A percentile compares a stretch with the other conserved stretches of the same genome.
Conservation (phyloP, 1,140 invertebrate genomes). For the Uloborus diversus region DNA sequence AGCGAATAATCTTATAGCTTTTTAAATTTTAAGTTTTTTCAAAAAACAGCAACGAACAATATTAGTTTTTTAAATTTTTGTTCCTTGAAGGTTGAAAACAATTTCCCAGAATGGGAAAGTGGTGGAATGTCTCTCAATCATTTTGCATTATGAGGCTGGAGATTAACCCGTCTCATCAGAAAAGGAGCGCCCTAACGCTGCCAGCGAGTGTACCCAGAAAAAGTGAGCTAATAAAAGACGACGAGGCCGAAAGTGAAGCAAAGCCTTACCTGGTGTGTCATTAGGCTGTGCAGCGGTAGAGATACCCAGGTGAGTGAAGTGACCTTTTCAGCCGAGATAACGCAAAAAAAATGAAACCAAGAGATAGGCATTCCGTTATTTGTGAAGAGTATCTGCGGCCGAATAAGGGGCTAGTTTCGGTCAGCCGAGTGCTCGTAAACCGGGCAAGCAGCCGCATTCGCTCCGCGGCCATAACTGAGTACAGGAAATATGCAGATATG, state of each 20-base stretch:
- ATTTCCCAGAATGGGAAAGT: too few species aligned
- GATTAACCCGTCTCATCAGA: too few species aligned
- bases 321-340: conserved; percentile 53
- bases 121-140: too few species aligned
- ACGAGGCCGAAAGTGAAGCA: neutral
- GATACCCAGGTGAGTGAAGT: conserved; percentile 40
- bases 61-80: too few species aligned
- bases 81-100: too few species aligned
- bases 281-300: neutral
- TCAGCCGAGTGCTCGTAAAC: conserved; percentile 50
- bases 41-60: too few species aligned
- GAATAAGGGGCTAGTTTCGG: conserved; percentile 51
- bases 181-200: too few species aligned
- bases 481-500: conserved; percentile 56
- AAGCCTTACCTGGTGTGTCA: conserved; percentile 20
- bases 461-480: conserved; percentile 46
- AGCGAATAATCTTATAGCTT: too few species aligned
- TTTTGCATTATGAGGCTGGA: too few species aligned
- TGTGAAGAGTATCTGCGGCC: conserved; percentile 52
- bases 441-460: conserved; percentile 40
- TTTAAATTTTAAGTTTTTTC: too few species aligned
- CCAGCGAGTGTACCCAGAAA: too few species aligned
- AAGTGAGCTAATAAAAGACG: too few species aligned
- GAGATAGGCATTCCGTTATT: conserved; percentile 53
- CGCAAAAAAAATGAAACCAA: conserved; percentile 41